phyloP scores from a whole-genome alignment of 1,140 invertebrate species.

The Heterodera carotae region DNA sequence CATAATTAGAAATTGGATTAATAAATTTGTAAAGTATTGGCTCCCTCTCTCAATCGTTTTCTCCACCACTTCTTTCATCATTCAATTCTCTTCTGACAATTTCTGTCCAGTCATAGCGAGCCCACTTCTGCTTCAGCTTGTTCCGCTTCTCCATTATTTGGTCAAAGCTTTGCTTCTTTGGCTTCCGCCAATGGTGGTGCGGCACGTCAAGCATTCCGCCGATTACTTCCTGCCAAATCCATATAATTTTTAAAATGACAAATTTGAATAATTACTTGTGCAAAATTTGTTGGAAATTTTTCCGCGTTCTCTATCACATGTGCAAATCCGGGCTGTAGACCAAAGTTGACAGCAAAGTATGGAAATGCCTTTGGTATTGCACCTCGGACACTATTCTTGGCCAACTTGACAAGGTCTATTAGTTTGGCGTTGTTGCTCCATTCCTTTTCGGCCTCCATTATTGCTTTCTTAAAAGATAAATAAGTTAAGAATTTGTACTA shows the following conservation, averaged over 20 bases:
- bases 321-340: conserved; percentile 81
- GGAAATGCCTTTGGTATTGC: conserved; percentile 85
- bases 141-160: conserved; percentile 74
- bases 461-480: conserved; percentile 78
- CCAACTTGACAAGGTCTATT: conserved; percentile 75
- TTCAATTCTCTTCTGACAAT: conserved; percentile 31
- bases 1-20: no score
- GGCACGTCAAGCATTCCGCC: conserved; percentile 89
- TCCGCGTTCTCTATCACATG: conserved; percentile 93
- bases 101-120: conserved; percentile 71
- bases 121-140: conserved; percentile 74
- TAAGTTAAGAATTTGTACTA: conserved; percentile 6
- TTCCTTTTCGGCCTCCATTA: conserved; percentile 78
- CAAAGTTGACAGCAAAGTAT: conserved; percentile 92
- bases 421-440: conserved; percentile 94
- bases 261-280: conserved; percentile 72
- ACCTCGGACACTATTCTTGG: conserved; percentile 34
- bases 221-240: conserved; percentile 80
- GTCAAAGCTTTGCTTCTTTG: conserved; percentile 75
- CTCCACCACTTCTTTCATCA: background rate
- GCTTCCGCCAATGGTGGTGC: conserved; percentile 80
- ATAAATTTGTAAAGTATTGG: no score
- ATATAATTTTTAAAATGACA: conserved; percentile 17
- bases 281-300: conserved; percentile 85
- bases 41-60: background rate